These are phyloP conservation scores for Rhincodon typus DNA, from an alignment of 2,797 vertebrate species.

Conservation along the genomic window DNA sequence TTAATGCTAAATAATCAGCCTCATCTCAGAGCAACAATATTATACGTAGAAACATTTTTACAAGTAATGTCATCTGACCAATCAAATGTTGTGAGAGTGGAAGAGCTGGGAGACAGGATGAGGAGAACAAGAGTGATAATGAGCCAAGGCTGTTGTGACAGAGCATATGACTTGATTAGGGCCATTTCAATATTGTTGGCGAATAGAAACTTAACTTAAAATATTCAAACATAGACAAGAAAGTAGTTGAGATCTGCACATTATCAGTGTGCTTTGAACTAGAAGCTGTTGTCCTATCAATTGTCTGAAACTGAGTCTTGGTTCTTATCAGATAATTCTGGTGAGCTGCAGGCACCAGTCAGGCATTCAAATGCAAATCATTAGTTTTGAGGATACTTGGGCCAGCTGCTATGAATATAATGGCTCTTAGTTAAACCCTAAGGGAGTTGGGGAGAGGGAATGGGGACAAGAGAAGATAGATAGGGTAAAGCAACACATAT, in stretches of 20 bases:
- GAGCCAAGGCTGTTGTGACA: neutral
- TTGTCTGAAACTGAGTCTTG: neutral
- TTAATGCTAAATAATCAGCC: neutral
- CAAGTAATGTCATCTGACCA: neutral
- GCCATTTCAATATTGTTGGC: neutral
- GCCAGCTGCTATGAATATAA: too few species aligned
- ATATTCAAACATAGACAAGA: neutral
- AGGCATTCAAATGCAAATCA: too few species aligned
- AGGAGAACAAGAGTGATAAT: neutral
- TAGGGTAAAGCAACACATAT: too few species aligned
- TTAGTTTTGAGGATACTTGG: too few species aligned
- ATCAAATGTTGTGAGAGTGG: neutral
- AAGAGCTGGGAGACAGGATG: neutral
- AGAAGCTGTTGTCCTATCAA: neutral
- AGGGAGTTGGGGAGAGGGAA: too few species aligned
- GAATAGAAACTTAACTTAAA: neutral
- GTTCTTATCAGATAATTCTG: neutral
- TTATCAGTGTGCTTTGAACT: neutral
- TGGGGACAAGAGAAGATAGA: too few species aligned
- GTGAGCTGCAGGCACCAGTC: neutral
- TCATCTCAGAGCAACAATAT: neutral
- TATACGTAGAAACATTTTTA: neutral
- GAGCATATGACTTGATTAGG: neutral
- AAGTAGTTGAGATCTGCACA: neutral
- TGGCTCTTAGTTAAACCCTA: too few species aligned